Base-by-base conservation (phyloP, 1,140 invertebrate species). In the Pomacea maculata region DNA sequence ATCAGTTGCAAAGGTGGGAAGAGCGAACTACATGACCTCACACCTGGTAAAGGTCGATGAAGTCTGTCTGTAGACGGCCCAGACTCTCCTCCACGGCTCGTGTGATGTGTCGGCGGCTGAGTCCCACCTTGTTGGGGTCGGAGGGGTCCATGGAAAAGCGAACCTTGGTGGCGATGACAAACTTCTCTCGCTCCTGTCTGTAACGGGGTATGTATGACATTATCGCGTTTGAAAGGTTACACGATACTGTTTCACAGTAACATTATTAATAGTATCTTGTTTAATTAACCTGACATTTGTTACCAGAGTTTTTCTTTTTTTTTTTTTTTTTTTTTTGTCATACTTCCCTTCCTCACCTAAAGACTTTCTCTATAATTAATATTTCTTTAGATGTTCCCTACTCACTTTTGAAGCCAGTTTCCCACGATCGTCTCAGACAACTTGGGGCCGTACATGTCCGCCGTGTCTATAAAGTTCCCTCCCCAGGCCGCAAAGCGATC, bases 31-130 rank as follows among this genome's bases (percentile, higher is more conserved):
- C 6, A 6, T 45, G 3, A 45, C 34, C 3, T 45, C 34, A 45
- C 34, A 83, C 82, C 79, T 83, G 82, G 29, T 78, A 81, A 12
- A 83, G 79, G 74, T 83, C 82, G 52, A 83, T 64, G 55, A 74
- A 81, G 54, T 83, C 75, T 14, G 82, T 83, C 14, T 72, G 65
- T 2, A 83, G 74, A 68, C 82, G 54, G 25, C 77, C 71, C 29
- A 83, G 61, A 67, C 82, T 83, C 21, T 52, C 65, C 52, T 83
- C 79, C 15, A 83, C 67, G 64, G 63, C 61, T 10, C 74, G 54
- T 4, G 79, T 80, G 12, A 83, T 80, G 57, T 83, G 82, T n/a
- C 82, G 82, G 10, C 82, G 54, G 45, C 79, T 83, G 29, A 80
- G 29, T 10, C 82, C 82, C 57, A 61, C 19, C 21, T 52, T 64